Evolutionary conservation across 2,888 invertebrate species (phyloP).

Genomic region (Andrena trimmerana): DNA sequence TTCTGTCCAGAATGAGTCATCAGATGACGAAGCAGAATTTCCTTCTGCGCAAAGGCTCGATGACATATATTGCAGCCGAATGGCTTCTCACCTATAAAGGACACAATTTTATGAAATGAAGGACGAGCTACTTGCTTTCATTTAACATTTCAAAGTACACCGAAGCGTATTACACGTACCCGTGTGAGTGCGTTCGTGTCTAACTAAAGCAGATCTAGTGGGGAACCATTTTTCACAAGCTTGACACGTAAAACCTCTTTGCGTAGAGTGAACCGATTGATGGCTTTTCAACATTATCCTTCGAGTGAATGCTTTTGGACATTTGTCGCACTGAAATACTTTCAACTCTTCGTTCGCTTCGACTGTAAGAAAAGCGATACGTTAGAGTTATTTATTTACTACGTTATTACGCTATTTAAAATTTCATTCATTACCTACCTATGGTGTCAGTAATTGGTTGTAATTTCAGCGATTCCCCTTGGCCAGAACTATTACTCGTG

Average conservation of each 20-base stretch:
- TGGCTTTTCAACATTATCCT: constrained; percentile 88
- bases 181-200: constrained; percentile 90
- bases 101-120: constrained; percentile 12
- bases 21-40: constrained; percentile 86
- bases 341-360: constrained; percentile 84
- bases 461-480: constrained; percentile 75
- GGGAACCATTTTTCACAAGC: constrained; percentile 90
- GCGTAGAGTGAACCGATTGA: constrained; percentile 88
- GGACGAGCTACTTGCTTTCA: background rate
- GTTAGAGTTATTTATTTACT: background rate
- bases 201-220: constrained; percentile 88
- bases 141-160: background rate
- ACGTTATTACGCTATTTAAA: background rate
- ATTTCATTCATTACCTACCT: constrained; percentile 56
- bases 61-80: constrained; percentile 86
- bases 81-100: constrained; percentile 82
- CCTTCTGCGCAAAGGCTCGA: constrained; percentile 90
- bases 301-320: constrained; percentile 88
- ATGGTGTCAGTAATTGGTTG: constrained; percentile 77
- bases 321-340: constrained; percentile 88
- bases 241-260: constrained; percentile 87
- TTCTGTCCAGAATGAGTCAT: constrained; percentile 86
- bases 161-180: constrained; percentile 79
- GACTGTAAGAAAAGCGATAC: constrained; percentile 62
- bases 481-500: constrained; percentile 72